phyloP scores from a whole-genome alignment of 2,113 vertebrate species.

The Loxodonta africana region DNA sequence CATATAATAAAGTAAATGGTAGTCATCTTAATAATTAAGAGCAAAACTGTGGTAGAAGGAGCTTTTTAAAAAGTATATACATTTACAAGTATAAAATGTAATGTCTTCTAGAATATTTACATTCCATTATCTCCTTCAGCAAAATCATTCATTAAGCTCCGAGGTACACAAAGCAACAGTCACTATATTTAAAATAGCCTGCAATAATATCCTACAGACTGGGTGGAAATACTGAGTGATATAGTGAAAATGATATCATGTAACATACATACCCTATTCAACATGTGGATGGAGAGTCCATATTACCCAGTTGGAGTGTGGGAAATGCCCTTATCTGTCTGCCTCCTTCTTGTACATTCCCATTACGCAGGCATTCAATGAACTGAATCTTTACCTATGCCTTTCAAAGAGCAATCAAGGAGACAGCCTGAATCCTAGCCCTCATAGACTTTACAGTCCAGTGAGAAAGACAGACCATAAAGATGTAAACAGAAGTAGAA shows the following conservation, averaged over 20 bases:
- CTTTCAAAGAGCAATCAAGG: background rate
- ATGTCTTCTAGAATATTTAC: background rate
- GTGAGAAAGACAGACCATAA: background rate
- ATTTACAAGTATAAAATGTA: slow-evolving; percentile 16
- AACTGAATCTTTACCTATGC: background rate
- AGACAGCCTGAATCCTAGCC: background rate
- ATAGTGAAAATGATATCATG: background rate
- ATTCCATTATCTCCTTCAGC: slow-evolving; percentile 27
- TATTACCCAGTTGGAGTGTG: background rate
- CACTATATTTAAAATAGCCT: background rate
- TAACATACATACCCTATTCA: background rate
- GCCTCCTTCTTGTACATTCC: background rate
- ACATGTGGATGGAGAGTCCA: background rate
- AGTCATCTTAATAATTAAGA: slow-evolving; percentile 46
- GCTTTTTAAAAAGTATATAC: background rate
- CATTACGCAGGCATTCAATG: background rate
- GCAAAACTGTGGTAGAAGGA: background rate
- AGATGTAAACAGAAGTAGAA: background rate
- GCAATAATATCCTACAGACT: background rate
- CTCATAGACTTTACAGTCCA: background rate
- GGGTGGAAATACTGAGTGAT: slow-evolving; percentile 17
- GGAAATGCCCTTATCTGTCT: background rate
- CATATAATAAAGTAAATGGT: background rate
- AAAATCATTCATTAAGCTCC: background rate
- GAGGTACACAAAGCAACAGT: background rate